phyloP scores from a whole-genome alignment of 2,797 vertebrate genomes.

The Leptoclinus maculatus region DNA sequence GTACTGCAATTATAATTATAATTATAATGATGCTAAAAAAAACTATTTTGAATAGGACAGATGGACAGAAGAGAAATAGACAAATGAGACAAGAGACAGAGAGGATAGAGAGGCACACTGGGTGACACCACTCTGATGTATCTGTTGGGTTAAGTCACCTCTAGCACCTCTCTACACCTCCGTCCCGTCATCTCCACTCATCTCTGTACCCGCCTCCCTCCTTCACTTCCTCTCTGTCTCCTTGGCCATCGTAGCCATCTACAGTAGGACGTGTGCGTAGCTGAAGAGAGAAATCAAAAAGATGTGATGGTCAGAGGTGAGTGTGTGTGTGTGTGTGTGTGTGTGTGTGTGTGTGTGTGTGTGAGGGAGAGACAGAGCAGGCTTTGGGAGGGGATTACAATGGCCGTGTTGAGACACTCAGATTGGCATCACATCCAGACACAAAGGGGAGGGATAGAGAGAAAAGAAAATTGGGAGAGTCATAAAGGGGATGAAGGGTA shows the following conservation, averaged over 20 bases:
- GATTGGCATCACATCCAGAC: conserved; percentile 66
- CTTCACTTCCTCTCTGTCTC: conserved; percentile 32
- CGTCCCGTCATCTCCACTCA: conserved; percentile 7
- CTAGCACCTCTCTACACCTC: background rate
- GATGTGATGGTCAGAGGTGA: conserved; percentile 50
- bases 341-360: background rate
- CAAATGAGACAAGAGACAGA: background rate
- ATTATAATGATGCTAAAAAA: background rate
- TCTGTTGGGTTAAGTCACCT: conserved; percentile 13
- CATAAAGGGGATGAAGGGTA: conserved; percentile 48
- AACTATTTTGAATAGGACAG: background rate
- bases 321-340: conserved; percentile 2
- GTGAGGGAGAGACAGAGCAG: conserved; percentile 15
- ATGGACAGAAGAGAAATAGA: background rate
- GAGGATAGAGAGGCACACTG: conserved; percentile 18
- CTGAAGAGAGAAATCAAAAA: conserved; percentile 74
- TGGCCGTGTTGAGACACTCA: conserved; percentile 66
- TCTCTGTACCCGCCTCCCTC: conserved; percentile 14
- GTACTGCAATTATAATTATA: background rate
- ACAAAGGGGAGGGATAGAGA: conserved; percentile 42
- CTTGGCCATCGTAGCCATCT: conserved; percentile 13
- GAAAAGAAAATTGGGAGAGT: conserved; percentile 52
- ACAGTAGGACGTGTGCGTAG: conserved; percentile 42
- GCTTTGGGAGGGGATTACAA: conserved; percentile 68
- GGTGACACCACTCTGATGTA: background rate